Evolutionary conservation across 2,797 vertebrate genomes (phyloP).

Genomic region (Stomatorhinus walkeri): DNA sequence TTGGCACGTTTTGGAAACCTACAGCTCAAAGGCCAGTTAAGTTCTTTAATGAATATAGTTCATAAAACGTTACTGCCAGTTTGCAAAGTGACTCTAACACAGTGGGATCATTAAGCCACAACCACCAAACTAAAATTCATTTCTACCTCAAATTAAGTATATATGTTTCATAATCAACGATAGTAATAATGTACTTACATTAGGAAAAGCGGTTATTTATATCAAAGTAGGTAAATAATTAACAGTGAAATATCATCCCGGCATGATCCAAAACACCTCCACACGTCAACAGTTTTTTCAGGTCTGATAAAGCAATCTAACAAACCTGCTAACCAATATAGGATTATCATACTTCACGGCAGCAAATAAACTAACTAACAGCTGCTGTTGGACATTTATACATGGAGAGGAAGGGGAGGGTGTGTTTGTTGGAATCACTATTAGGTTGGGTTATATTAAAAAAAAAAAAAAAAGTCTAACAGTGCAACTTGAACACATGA

Average conservation of each 20-base stretch:
- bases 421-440: neutral
- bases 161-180: neutral
- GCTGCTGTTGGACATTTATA: neutral
- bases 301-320: neutral
- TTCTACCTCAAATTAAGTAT: neutral
- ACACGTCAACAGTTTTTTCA: neutral
- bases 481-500: neutral
- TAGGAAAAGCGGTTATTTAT: neutral
- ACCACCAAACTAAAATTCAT: neutral
- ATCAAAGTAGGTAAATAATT: neutral
- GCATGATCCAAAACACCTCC: neutral
- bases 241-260: neutral
- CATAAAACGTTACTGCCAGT: neutral
- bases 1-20: neutral
- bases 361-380: neutral
- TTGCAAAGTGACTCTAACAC: neutral
- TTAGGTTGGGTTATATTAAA: neutral
- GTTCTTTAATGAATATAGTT: neutral
- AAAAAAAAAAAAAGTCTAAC: neutral
- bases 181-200: neutral
- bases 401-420: neutral
- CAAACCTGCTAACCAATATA: neutral
- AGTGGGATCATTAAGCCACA: neutral
- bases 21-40: neutral
- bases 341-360: neutral